A percentile compares a stretch with the other conserved stretches of the same genome.
phyloP scores from a whole-genome alignment of 2,888 invertebrate species.

The Octodonta nipae region DNA sequence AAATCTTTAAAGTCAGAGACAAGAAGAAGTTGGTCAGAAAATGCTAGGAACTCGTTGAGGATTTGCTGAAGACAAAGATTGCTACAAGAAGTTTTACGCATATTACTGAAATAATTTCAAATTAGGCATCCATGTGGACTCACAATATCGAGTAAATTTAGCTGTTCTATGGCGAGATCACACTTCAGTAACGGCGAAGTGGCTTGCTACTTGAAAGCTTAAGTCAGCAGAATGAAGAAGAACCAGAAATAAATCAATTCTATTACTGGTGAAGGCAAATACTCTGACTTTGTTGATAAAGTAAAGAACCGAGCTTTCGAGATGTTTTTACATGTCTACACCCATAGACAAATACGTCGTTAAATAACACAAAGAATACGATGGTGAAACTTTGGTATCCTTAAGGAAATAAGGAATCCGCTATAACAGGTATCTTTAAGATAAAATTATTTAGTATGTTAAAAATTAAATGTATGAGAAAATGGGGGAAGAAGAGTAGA shows the following conservation, averaged over 20 bases:
- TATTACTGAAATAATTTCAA: constrained; percentile 96
- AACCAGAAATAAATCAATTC: constrained; percentile 97
- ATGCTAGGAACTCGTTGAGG: constrained; percentile 94
- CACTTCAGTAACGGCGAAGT: constrained; percentile 95
- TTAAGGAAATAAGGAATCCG: constrained; percentile 99
- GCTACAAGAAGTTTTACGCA: constrained; percentile 96
- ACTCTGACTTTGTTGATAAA: constrained; percentile 94
- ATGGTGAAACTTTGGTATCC: constrained; percentile 88
- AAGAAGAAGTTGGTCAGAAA: constrained; percentile 98
- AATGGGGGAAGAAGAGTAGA: too few relatives aligned
- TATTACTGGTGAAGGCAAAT: constrained; percentile 90
- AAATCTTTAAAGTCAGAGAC: constrained; percentile 95
- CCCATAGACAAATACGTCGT: constrained; percentile 99
- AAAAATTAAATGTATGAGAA: too few relatives aligned
- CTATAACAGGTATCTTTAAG: too few relatives aligned
- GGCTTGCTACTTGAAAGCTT: constrained; percentile 83
- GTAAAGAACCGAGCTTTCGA: constrained; percentile 97
- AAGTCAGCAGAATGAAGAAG: constrained; percentile 95
- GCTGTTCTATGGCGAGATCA: constrained; percentile 80
- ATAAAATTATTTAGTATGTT: too few relatives aligned
- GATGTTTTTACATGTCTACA: constrained; percentile 96
- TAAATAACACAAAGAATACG: constrained; percentile 95
- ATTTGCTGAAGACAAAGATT: constrained; percentile 89
- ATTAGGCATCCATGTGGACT: constrained; percentile 95
- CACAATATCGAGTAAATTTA: constrained; percentile 83